Percentiles rank a stretch among this genome's conserved stretches.
phyloP scores from a whole-genome alignment of 2,888 invertebrate species.

The Ganaspis brasiliensis region DNA sequence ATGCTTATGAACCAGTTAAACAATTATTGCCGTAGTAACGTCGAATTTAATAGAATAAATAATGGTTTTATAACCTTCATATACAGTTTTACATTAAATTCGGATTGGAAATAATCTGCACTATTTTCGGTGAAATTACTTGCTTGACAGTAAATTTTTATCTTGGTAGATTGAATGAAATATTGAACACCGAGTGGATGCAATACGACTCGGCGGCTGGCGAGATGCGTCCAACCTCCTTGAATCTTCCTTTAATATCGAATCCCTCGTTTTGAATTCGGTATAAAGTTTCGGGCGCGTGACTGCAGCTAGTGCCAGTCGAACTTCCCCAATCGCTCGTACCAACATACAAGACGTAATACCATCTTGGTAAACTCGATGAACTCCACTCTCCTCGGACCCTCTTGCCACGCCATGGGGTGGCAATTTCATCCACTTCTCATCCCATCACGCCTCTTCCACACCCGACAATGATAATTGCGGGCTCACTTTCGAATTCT shows the following conservation, averaged over 20 bases:
- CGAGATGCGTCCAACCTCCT: constrained; percentile 16
- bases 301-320: constrained; percentile 31
- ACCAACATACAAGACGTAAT: constrained; percentile 44
- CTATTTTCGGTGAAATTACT: background rate
- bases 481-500: constrained; percentile 37
- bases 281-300: constrained; percentile 42
- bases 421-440: constrained; percentile 30
- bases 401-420: constrained; percentile 18
- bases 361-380: constrained; percentile 37
- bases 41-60: no score
- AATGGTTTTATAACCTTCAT: no score
- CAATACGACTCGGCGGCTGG: background rate
- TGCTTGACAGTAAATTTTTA: constrained; percentile 23
- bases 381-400: constrained; percentile 30
- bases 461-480: constrained; percentile 24
- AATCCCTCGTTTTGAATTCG: constrained; percentile 42
- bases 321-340: constrained; percentile 26
- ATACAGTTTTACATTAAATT: background rate
- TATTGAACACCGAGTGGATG: constrained; percentile 35
- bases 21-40: no score
- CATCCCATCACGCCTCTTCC: background rate
- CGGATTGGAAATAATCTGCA: background rate
- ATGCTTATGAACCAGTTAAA: no score
- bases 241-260: constrained; percentile 39
- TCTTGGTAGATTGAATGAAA: background rate